Conservation (phyloP, 2,888 invertebrate species). For the Rhamnusium bicolor region DNA sequence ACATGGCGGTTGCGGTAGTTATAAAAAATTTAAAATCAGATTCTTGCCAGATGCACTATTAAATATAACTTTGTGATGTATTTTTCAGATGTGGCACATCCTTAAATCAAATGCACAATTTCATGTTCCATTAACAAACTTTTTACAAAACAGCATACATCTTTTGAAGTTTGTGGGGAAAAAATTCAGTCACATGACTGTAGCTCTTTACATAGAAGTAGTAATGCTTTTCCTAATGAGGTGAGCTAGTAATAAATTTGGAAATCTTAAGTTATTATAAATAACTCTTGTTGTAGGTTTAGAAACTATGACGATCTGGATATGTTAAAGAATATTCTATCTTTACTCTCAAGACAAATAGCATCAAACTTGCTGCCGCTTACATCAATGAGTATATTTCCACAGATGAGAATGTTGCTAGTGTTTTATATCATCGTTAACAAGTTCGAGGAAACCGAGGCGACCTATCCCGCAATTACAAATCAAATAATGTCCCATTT, state of each 20-base stretch:
- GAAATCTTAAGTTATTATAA: background rate
- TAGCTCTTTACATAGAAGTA: conserved; percentile 65
- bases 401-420: conserved; percentile 52
- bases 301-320: conserved; percentile 49
- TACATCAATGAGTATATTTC: conserved; percentile 49
- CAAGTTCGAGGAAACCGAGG: conserved; percentile 57
- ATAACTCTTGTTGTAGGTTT: conserved; percentile 41
- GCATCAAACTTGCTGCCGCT: conserved; percentile 38
- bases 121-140: conserved; percentile 51
- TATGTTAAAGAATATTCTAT: conserved; percentile 52
- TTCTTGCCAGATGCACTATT: no score
- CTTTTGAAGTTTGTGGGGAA: conserved; percentile 57
- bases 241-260: conserved; percentile 53
- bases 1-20: no score
- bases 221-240: conserved; percentile 56
- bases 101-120: conserved; percentile 53
- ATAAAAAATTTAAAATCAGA: no score
- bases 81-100: conserved; percentile 61
- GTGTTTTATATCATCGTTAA: conserved; percentile 57
- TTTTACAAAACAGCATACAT: conserved; percentile 56
- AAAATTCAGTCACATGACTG: conserved; percentile 61
- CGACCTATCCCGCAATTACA: conserved; percentile 55
- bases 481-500: conserved; percentile 57
- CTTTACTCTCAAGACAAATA: conserved; percentile 46
- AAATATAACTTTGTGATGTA: conserved; percentile 44